A percentile compares a stretch with the other conserved stretches of the same genome.
phyloP scores from a whole-genome alignment of 35 echinoderm and acorn worm species.

The Holothuria glaberrima region DNA sequence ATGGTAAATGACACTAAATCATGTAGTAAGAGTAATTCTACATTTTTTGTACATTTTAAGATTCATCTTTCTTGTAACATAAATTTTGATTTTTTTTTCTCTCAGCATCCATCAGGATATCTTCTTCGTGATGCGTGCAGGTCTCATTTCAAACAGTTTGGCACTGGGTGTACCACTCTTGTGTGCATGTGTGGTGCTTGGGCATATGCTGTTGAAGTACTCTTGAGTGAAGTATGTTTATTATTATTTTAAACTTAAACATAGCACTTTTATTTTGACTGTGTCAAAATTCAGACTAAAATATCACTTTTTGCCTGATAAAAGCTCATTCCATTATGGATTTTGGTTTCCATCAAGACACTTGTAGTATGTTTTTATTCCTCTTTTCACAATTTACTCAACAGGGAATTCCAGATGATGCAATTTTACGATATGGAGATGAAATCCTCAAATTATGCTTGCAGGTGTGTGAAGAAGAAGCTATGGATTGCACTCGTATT shows the following conservation, averaged over 20 bases:
- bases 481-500: slow-evolving; percentile 34
- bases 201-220: slow-evolving; percentile 52
- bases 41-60: too few species aligned
- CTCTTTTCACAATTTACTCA: not conserved
- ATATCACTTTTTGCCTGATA: too few species aligned
- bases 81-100: not conserved
- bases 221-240: slow-evolving; percentile 49
- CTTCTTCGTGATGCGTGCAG: slow-evolving; percentile 55
- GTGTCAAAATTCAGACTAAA: too few species aligned
- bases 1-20: too few species aligned
- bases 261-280: too few species aligned
- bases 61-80: not conserved
- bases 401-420: slow-evolving; percentile 54
- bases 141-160: slow-evolving; percentile 55
- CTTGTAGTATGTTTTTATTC: too few species aligned
- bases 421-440: slow-evolving; percentile 59
- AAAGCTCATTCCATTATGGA: too few species aligned
- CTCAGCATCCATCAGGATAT: slow-evolving; percentile 68
- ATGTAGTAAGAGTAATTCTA: too few species aligned
- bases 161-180: slow-evolving; percentile 58
- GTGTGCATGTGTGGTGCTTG: slow-evolving; percentile 66
- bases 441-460: slow-evolving; percentile 16
- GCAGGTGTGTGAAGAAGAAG: not conserved
- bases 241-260: too few species aligned
- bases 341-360: too few species aligned